Percentiles rank a stretch among this genome's conserved stretches.
These are phyloP conservation scores for Planococcus citri DNA, from an alignment of 1,140 invertebrate species.

Conservation along the genomic window DNA sequence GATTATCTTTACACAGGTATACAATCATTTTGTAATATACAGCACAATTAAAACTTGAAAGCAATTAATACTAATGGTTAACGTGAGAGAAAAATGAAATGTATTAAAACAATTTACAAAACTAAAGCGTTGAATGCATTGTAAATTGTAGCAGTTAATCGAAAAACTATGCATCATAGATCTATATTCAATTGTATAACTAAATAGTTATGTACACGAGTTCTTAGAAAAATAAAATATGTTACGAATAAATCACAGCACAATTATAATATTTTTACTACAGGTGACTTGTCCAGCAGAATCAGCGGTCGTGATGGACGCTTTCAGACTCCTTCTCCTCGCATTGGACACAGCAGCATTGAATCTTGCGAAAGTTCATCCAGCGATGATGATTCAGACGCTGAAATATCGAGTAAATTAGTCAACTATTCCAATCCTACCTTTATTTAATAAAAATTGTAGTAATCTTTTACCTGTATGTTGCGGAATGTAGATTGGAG, in stretches of 20 bases:
- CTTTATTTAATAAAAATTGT: slow-evolving; percentile 21
- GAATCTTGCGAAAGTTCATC: slow-evolving; percentile 70
- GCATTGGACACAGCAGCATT: slow-evolving; percentile 39
- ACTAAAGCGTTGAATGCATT: neutral
- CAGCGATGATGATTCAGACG: slow-evolving; percentile 57
- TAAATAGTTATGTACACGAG: neutral
- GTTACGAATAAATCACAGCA: slow-evolving; percentile 9
- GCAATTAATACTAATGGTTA: slow-evolving; percentile 16
- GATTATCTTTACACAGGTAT: too few species aligned
- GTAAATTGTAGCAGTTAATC: neutral
- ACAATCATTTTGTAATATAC: neutral
- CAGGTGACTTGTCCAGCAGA: neutral
- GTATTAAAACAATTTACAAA: neutral
- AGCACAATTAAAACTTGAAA: neutral
- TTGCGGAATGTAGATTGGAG: slow-evolving; percentile 47
- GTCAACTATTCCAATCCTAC: neutral
- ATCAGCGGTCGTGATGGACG: neutral
- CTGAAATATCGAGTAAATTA: slow-evolving; percentile 39
- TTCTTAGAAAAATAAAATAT: neutral
- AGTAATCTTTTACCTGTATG: slow-evolving; percentile 32
- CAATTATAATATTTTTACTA: slow-evolving; percentile 14
- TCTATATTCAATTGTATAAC: neutral
- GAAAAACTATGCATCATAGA: neutral
- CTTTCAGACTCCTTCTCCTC: slow-evolving; percentile 26
- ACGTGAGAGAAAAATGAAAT: neutral